phyloP scores from a whole-genome alignment of 1,140 invertebrate genomes.

The Chironomus striatipennis region DNA sequence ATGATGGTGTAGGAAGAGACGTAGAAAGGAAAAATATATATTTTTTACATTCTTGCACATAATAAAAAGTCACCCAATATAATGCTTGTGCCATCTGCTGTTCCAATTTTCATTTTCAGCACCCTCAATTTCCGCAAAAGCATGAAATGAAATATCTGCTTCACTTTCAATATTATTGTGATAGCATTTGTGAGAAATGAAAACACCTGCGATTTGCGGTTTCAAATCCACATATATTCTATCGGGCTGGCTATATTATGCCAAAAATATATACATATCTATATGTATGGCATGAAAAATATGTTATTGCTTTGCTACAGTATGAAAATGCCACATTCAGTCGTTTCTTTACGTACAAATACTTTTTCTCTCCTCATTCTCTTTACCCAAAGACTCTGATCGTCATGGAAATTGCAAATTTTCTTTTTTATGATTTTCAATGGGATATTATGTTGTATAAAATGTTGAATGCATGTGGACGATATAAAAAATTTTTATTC shows the following conservation, averaged over 20 bases:
- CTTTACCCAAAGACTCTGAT: background rate
- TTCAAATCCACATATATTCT: conserved; percentile 2
- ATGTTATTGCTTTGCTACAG: background rate
- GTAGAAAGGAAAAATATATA: no score
- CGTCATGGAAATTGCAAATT: conserved; percentile 12
- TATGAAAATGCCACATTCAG: background rate
- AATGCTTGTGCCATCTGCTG: conserved; percentile 17
- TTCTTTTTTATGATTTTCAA: background rate
- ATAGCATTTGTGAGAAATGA: conserved; percentile 16
- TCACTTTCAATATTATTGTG: conserved; percentile 10
- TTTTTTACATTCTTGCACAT: background rate
- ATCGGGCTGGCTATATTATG: background rate
- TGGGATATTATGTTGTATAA: no score
- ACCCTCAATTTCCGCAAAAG: background rate
- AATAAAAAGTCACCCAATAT: conserved; percentile 10
- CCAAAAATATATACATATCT: background rate
- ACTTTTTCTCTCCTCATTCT: background rate
- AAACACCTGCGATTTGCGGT: conserved; percentile 17
- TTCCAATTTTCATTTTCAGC: conserved; percentile 16
- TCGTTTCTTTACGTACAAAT: conserved; percentile 7
- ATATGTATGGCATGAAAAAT: background rate
- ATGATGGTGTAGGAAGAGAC: background rate
- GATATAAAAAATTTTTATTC: no score
- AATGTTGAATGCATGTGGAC: no score
- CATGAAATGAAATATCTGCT: conserved; percentile 22